Evolutionary conservation across 1,140 invertebrate species (phyloP).

Genomic region (Nymphalis io): DNA sequence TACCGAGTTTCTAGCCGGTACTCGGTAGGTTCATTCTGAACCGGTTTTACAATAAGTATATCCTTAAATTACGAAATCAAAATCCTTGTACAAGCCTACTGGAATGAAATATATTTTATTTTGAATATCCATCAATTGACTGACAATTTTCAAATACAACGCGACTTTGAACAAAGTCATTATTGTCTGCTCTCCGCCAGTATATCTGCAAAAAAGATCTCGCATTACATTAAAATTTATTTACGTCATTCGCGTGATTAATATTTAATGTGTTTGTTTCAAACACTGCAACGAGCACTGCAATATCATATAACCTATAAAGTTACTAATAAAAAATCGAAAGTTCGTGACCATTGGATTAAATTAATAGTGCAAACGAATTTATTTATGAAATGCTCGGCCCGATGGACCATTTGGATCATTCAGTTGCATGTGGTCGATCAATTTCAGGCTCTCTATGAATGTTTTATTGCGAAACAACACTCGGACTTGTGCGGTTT

Average conservation of each 20-base stretch:
- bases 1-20: too few relatives aligned
- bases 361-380: neutral
- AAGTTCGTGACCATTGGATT: constrained; percentile 1
- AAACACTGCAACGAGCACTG: neutral
- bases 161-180: too few relatives aligned
- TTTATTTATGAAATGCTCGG: constrained; percentile 3
- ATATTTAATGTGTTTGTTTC: neutral
- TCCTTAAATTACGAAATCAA: too few relatives aligned
- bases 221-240: neutral
- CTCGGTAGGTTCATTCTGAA: too few relatives aligned
- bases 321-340: neutral
- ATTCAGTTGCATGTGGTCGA: constrained; percentile 4
- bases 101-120: too few relatives aligned
- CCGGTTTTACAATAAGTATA: too few relatives aligned
- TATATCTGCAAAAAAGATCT: too few relatives aligned
- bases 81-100: too few relatives aligned
- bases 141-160: too few relatives aligned
- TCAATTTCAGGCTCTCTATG: neutral
- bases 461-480: constrained; percentile 8
- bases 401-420: neutral
- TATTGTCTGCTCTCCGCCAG: too few relatives aligned
- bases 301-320: constrained; percentile 5
- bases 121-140: too few relatives aligned
- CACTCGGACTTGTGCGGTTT: neutral
- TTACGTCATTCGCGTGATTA: neutral